Evolutionary conservation across 2,888 invertebrate species (phyloP).

Genomic region (Diplolepis rosae): DNA sequence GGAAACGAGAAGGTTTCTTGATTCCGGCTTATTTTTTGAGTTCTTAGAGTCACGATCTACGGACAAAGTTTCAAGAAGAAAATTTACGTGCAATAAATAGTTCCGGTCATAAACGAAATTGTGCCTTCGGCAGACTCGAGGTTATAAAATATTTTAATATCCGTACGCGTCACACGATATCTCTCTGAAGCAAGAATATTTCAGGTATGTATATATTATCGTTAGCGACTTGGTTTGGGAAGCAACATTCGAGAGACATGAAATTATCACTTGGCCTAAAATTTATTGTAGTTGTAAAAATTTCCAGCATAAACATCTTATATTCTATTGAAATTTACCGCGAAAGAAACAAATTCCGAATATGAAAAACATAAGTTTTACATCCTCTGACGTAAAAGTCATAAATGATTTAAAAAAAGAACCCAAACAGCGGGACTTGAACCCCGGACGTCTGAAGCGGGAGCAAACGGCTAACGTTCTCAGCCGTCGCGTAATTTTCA

Average conservation of each 20-base stretch:
- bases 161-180: constrained; percentile 18
- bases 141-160: constrained; percentile 29
- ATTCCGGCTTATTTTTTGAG: not conserved
- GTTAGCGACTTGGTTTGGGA: not conserved
- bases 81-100: constrained; percentile 50
- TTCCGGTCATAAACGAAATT: constrained; percentile 49
- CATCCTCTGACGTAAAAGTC: not conserved
- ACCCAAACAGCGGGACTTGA: not conserved
- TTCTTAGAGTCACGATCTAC: not conserved
- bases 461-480: no score
- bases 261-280: constrained; percentile 9
- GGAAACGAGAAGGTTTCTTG: no score
- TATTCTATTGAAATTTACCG: no score
- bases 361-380: not conserved
- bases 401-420: not conserved
- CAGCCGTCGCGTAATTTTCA: no score
- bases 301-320: no score
- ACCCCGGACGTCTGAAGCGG: not conserved
- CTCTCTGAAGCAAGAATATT: not conserved
- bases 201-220: constrained; percentile 14
- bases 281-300: not conserved
- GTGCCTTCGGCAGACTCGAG: constrained; percentile 39
- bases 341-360: no score
- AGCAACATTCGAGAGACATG: constrained; percentile 7
- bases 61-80: constrained; percentile 40